These are phyloP conservation scores for Python bivittatus DNA, from an alignment of 2,113 vertebrate genomes.

Conservation along the genomic window DNA sequence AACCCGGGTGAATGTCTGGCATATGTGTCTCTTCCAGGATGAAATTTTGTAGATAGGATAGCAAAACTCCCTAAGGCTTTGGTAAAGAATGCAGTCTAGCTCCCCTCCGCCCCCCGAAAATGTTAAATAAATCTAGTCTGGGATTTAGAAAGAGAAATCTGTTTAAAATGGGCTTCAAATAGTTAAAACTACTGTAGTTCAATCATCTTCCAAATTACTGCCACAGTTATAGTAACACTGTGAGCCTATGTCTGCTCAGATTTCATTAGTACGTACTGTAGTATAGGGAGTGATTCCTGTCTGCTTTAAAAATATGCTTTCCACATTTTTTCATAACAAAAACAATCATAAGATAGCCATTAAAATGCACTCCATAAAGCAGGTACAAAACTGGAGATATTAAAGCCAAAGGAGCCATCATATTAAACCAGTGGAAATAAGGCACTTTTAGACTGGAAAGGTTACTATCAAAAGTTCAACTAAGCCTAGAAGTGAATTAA, in stretches of 20 bases:
- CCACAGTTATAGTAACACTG: background rate
- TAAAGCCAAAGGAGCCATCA: background rate
- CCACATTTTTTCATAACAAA: background rate
- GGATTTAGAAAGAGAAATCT: background rate
- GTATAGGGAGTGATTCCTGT: background rate
- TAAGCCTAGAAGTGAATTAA: background rate
- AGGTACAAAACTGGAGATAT: background rate
- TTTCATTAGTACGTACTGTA: no score
- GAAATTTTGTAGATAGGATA: background rate
- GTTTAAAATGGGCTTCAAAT: background rate
- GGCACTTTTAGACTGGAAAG: background rate
- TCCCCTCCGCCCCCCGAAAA: background rate
- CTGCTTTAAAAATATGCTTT: background rate
- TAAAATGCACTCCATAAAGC: background rate
- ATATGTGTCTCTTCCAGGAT: background rate
- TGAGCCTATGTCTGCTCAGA: background rate
- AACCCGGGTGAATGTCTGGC: background rate
- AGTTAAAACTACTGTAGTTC: background rate
- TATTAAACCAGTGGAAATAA: background rate
- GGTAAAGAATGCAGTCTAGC: background rate
- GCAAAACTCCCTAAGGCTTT: background rate
- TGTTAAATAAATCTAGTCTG: background rate
- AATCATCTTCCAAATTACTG: background rate
- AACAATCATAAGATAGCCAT: background rate
- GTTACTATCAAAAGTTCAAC: background rate